Evolutionary conservation across 2,888 invertebrate species (phyloP), one percentile per base, ranked within the genome.

Genomic region (Melanotus villosus): DNA sequence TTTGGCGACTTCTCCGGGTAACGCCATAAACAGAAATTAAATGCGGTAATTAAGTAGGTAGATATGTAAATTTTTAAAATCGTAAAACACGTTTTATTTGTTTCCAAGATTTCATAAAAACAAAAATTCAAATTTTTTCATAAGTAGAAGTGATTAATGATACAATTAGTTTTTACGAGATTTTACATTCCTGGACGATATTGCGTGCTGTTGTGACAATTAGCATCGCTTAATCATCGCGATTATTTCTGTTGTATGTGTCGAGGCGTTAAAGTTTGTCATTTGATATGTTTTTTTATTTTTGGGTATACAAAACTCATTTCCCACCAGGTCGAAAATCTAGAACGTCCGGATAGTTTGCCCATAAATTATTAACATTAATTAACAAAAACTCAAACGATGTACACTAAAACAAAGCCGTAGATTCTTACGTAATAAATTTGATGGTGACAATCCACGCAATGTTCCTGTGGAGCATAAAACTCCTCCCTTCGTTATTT

Each of bases 391-490:
- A 52, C 52, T 12, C 32, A 32, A 50, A 32, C 32, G 52, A 52
- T 52, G 52, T 32, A 52, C 32, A 5, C 26, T 26, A 32, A 16
- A 23, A 18, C 16, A 34, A 9, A 12, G 52, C 52, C 32, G 32
- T 52, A 52, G 52, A 52, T 52, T 52, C 52, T 32, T 52, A 9
- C 50, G 47, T 38, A 50, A 47, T 47, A 62, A 62, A 50, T 30
- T 62, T 62, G 47, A 62, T 50, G 50, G 62, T 62, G 62, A 62
- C 62, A 62, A 50, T 62, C 32, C 62, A 62, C 62, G 62, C 62
- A 62, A 62, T 50, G 62, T 23, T 50, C 19, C 52, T 32, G 52
- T 32, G 12, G 18, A 16, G 52, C 18, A 23, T 47, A 16, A n/a
- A 34, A 41, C 41, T 23, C 47, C 21, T 23, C 47, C 47, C 47